Evolutionary conservation across 1,140 invertebrate genomes (phyloP).

Genomic region (Ceratoteleas bidentatus): DNA sequence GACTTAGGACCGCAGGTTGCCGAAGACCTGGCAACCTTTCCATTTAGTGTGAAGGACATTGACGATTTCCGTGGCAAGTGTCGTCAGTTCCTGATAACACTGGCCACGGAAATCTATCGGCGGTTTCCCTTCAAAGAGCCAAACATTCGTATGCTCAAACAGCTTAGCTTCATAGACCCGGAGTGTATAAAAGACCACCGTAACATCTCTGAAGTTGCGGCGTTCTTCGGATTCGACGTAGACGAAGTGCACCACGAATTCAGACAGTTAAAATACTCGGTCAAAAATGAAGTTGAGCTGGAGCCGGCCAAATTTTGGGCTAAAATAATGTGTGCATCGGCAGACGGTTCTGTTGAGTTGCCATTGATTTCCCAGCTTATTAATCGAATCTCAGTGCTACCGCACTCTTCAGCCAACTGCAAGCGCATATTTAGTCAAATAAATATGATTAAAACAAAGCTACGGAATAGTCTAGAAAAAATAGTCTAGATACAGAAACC

Average conservation of each 20-base stretch:
- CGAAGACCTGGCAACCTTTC: background rate
- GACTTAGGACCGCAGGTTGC: conserved; percentile 32
- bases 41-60: conserved; percentile 13
- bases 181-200: background rate
- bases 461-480: conserved; percentile 8
- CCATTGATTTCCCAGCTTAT: conserved; percentile 10
- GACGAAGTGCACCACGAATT: conserved; percentile 10
- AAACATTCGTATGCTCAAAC: too few species aligned
- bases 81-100: conserved; percentile 37
- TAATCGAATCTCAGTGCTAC: conserved; percentile 22
- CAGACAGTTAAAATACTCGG: too few species aligned
- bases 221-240: conserved; percentile 19
- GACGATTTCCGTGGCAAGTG: conserved; percentile 32
- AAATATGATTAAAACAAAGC: conserved; percentile 48
- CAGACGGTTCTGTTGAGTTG: background rate
- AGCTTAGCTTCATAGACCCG: too few species aligned
- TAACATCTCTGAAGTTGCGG: conserved; percentile 5
- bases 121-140: conserved; percentile 40
- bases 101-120: conserved; percentile 19
- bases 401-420: conserved; percentile 37
- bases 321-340: too few species aligned
- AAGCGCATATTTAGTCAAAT: conserved; percentile 37
- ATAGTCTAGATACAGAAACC: conserved; percentile 6
- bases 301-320: too few species aligned
- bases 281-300: too few species aligned